phyloP scores from a whole-genome alignment of 2,113 vertebrate species.

The Perca fluviatilis region DNA sequence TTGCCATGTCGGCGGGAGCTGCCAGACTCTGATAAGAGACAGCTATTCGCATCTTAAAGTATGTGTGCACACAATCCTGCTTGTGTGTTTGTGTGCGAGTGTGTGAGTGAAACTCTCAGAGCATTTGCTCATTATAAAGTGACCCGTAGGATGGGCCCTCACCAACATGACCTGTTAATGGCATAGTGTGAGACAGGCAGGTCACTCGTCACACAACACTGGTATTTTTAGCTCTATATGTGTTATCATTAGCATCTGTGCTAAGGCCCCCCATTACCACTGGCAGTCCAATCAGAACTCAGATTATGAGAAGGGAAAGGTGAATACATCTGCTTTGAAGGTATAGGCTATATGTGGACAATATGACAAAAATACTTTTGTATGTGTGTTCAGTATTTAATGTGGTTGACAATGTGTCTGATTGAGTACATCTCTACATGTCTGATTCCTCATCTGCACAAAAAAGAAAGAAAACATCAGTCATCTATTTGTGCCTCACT shows the following conservation, averaged over 20 bases:
- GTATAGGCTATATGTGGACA: not conserved
- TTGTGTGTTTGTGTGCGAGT: conserved; percentile 38
- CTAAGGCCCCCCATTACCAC: conserved; percentile 19
- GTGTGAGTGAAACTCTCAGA: conserved; percentile 85
- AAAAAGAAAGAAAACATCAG: not conserved
- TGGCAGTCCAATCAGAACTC: conserved; percentile 5
- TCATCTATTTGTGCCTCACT: not conserved
- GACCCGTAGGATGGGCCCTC: conserved; percentile 88
- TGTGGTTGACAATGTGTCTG: not conserved
- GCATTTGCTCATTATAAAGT: conserved; percentile 93
- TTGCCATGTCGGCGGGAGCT: conserved; percentile 84
- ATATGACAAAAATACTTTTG: not conserved
- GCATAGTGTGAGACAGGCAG: conserved; percentile 90
- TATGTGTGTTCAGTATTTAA: not conserved
- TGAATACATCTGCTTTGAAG: conserved; percentile 1
- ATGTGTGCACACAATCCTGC: conserved; percentile 65
- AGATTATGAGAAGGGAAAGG: not conserved
- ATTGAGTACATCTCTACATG: not conserved
- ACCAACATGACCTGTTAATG: conserved; percentile 91
- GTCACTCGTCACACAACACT: conserved; percentile 67
- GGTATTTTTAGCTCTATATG: conserved; percentile 55
- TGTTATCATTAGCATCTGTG: conserved; percentile 52
- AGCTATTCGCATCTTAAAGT: conserved; percentile 82
- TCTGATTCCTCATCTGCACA: not conserved
- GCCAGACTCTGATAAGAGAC: conserved; percentile 92